A percentile compares a stretch with the other conserved stretches of the same genome.
Evolutionary conservation across 2,888 invertebrate genomes (phyloP).

Genomic region (Melinopterus prodromus): DNA sequence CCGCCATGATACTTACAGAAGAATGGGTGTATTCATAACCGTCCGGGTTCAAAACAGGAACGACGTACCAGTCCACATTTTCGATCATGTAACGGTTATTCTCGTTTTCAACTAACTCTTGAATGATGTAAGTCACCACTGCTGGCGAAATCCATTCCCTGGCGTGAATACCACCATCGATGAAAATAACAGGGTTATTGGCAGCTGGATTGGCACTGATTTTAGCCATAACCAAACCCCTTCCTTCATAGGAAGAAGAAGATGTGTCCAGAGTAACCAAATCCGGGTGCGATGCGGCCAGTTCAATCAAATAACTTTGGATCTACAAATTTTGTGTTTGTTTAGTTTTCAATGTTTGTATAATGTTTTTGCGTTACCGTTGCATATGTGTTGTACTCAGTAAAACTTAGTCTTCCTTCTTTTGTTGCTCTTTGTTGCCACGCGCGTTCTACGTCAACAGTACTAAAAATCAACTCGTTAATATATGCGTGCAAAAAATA

Average conservation of each 20-base stretch:
- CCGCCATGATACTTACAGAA: constrained; percentile 54
- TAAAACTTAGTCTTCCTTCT: constrained; percentile 55
- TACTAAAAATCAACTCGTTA: constrained; percentile 25
- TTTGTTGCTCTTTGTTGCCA: constrained; percentile 48
- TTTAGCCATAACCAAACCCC: constrained; percentile 64
- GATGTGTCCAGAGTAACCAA: constrained; percentile 61
- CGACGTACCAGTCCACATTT: constrained; percentile 70
- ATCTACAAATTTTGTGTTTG: constrained; percentile 42
- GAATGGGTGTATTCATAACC: constrained; percentile 70
- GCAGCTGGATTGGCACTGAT: constrained; percentile 65
- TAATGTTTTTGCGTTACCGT: constrained; percentile 44
- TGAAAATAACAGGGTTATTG: constrained; percentile 66
- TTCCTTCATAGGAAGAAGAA: constrained; percentile 64
- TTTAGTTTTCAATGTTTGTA: neutral
- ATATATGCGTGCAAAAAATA: constrained; percentile 45
- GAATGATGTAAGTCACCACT: constrained; percentile 70
- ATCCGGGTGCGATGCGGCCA: constrained; percentile 57
- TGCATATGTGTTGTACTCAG: constrained; percentile 60
- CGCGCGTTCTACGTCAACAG: constrained; percentile 32
- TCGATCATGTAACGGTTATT: constrained; percentile 65
- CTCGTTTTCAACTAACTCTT: constrained; percentile 69
- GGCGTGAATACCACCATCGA: constrained; percentile 70
- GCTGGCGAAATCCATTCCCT: constrained; percentile 79
- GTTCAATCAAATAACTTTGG: constrained; percentile 59
- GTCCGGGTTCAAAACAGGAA: constrained; percentile 78